These are phyloP conservation scores for Lamellibrachia columna DNA, from an alignment of 2,888 invertebrate genomes.

Conservation along the genomic window DNA sequence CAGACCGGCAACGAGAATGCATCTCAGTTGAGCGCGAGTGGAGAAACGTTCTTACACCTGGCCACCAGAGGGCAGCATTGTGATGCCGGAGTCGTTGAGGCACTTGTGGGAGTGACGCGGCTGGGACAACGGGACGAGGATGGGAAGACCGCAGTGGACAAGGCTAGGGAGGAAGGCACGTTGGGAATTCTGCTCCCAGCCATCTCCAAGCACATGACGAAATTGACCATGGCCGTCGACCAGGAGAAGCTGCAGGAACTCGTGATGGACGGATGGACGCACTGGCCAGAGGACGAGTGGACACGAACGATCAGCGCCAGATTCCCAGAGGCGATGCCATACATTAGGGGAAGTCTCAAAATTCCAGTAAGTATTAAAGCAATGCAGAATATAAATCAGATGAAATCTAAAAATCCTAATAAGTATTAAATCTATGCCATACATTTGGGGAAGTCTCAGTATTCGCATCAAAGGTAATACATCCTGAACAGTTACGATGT, in stretches of 20 bases:
- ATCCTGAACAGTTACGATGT: no score
- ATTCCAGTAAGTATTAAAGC: not conserved
- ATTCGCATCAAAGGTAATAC: no score
- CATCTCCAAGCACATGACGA: not conserved
- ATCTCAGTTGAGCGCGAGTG: not conserved
- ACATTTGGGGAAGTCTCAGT: not conserved
- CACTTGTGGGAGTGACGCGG: not conserved
- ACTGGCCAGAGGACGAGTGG: slow-evolving; percentile 13
- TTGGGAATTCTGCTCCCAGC: not conserved
- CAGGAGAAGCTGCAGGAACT: slow-evolving; percentile 21
- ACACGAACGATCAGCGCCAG: not conserved
- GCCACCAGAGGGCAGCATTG: slow-evolving; percentile 1
- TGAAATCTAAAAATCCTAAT: not conserved
- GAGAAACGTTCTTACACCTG: slow-evolving; percentile 17
- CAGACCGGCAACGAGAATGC: not conserved
- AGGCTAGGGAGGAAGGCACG: not conserved
- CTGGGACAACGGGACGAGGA: slow-evolving; percentile 18
- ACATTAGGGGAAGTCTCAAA: not conserved
- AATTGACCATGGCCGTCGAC: not conserved
- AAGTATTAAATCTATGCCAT: not conserved
- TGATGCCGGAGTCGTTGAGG: slow-evolving; percentile 16
- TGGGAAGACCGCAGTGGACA: slow-evolving; percentile 22
- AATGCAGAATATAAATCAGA: not conserved
- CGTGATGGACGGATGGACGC: slow-evolving; percentile 22
- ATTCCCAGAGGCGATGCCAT: not conserved